Conservation (phyloP, 2,113 vertebrate genomes). For the Campylomormyrus tamandua region DNA sequence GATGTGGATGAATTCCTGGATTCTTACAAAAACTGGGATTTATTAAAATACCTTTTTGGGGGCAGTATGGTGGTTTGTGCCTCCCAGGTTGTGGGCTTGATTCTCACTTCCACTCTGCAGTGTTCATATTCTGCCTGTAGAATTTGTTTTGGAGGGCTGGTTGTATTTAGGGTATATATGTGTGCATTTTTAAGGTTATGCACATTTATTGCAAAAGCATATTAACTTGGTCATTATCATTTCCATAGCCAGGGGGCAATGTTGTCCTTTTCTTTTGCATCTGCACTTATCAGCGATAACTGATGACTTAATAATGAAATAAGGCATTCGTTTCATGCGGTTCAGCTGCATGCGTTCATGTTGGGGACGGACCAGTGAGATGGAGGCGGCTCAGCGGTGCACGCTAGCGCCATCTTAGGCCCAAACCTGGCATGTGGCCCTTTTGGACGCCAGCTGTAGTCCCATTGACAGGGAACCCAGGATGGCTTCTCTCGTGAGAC, state of each 20-base stretch:
- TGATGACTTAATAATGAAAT: not conserved
- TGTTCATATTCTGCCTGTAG: not conserved
- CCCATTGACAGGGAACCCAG: no score
- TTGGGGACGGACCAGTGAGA: not conserved
- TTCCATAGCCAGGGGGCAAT: conserved; percentile 57
- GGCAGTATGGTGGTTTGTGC: not conserved
- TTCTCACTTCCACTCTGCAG: not conserved
- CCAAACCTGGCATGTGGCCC: not conserved
- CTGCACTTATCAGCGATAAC: not conserved
- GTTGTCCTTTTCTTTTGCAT: conserved; percentile 48
- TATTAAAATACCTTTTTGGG: not conserved
- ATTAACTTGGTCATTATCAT: not conserved
- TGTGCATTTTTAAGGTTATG: not conserved
- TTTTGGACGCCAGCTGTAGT: not conserved
- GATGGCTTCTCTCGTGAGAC: not conserved
- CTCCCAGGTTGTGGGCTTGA: not conserved
- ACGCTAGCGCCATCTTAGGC: not conserved
- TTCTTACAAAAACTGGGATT: not conserved
- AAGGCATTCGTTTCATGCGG: not conserved
- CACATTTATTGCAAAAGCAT: not conserved
- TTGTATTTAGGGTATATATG: not conserved
- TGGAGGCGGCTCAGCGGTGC: not conserved
- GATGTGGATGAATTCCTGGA: not conserved
- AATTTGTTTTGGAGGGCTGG: not conserved
- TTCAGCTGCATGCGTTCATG: not conserved